Percentiles rank a stretch among this genome's conserved stretches.
These are phyloP conservation scores for Cantharis nigra DNA, from an alignment of 2,888 invertebrate genomes.

Conservation along the genomic window DNA sequence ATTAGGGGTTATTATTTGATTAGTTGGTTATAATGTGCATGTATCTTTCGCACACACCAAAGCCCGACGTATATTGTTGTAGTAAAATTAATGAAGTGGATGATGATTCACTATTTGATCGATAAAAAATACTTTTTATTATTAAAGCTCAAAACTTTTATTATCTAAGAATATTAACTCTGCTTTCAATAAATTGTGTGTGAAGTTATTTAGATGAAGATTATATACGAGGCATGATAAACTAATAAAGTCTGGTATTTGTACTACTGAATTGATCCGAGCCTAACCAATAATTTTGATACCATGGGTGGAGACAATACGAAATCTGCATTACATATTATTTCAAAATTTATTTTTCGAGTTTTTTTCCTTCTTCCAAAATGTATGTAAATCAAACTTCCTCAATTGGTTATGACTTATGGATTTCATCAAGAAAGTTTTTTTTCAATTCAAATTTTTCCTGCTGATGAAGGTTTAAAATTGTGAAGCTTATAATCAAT, in stretches of 20 bases:
- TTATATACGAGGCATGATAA: constrained; percentile 33
- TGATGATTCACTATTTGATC: neutral
- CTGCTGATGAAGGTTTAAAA: neutral
- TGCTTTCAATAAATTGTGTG: neutral
- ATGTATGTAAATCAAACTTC: neutral
- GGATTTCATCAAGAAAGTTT: neutral
- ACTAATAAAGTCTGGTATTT: constrained; percentile 45
- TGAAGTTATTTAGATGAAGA: constrained; percentile 15
- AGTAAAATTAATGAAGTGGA: neutral
- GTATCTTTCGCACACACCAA: neutral
- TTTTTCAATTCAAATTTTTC: neutral
- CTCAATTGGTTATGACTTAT: neutral
- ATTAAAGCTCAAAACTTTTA: neutral
- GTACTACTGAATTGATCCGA: constrained; percentile 40
- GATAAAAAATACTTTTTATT: neutral
- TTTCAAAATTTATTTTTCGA: neutral
- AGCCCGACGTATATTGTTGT: neutral
- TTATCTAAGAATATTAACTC: neutral
- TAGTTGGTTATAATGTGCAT: constrained; percentile 5
- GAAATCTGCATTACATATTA: neutral
- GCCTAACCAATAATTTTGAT: constrained; percentile 30
- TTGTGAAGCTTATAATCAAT: neutral
- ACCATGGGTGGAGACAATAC: neutral
- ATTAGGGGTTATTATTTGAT: constrained; percentile 30
- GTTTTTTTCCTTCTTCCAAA: neutral